Evolutionary conservation across 2,113 vertebrate species (phyloP).

Genomic region (Zapornia atra): DNA sequence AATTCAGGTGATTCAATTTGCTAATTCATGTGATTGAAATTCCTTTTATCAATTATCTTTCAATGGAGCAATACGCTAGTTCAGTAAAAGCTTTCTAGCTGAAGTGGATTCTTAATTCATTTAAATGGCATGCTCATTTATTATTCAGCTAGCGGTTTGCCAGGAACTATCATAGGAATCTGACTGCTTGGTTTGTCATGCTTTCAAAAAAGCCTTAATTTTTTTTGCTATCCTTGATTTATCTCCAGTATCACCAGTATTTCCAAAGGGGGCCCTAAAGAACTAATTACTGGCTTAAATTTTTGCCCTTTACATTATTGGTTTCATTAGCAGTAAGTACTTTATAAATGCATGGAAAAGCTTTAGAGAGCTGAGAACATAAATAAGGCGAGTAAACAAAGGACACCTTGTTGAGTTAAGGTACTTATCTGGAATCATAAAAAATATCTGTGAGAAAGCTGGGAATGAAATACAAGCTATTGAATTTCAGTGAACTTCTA

Average conservation of each 20-base stretch:
- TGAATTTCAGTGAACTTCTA: neutral
- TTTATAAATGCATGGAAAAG: neutral
- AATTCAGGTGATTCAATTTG: constrained; percentile 44
- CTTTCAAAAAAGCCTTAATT: neutral
- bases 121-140: constrained; percentile 27
- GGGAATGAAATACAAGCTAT: neutral
- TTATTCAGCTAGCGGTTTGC: constrained; percentile 32
- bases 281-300: neutral
- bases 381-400: neutral
- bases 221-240: neutral
- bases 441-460: neutral
- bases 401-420: neutral
- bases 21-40: constrained; percentile 26
- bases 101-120: constrained; percentile 37
- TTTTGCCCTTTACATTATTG: neutral
- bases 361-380: neutral
- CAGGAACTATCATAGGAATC: neutral
- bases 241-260: neutral
- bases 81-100: constrained; percentile 44
- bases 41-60: constrained; percentile 27
- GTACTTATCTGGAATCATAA: neutral
- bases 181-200: neutral
- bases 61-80: neutral
- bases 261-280: neutral
- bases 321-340: neutral